Conservation (phyloP, 2,888 invertebrate genomes). For the Leptarthrus brevirostris region DNA sequence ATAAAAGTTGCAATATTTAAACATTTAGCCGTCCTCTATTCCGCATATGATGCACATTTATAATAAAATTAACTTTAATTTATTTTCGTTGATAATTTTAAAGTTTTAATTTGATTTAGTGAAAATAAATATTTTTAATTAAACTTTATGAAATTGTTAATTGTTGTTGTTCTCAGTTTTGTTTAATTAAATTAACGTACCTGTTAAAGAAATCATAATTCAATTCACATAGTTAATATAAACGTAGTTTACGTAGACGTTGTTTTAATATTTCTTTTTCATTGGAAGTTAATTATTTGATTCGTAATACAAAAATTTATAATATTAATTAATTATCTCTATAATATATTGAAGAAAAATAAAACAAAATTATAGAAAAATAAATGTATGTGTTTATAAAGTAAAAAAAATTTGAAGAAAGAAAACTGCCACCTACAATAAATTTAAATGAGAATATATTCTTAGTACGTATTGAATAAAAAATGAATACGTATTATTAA, state of each 20-base stretch:
- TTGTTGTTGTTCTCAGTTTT: no score
- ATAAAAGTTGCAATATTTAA: slow-evolving; percentile 28
- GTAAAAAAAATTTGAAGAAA: slow-evolving; percentile 23
- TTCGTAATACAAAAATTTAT: background rate
- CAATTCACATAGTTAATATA: no score
- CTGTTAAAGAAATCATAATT: background rate
- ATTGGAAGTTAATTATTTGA: no score
- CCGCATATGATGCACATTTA: slow-evolving; percentile 23
- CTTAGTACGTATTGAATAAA: background rate
- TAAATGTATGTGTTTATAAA: slow-evolving; percentile 4
- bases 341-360: background rate
- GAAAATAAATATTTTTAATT: background rate
- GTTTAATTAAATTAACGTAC: background rate
- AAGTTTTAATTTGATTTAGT: no score
- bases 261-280: background rate
- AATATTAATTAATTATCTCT: background rate
- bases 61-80: background rate
- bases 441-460: slow-evolving; percentile 32
- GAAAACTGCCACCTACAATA: slow-evolving; percentile 43
- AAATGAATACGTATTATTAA: slow-evolving; percentile 18
- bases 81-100: background rate
- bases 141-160: background rate
- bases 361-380: background rate
- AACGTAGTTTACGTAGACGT: no score
- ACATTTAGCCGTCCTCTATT: slow-evolving; percentile 41